Conservation (phyloP, 2,797 vertebrate species). For the Erithacus rubecula region DNA sequence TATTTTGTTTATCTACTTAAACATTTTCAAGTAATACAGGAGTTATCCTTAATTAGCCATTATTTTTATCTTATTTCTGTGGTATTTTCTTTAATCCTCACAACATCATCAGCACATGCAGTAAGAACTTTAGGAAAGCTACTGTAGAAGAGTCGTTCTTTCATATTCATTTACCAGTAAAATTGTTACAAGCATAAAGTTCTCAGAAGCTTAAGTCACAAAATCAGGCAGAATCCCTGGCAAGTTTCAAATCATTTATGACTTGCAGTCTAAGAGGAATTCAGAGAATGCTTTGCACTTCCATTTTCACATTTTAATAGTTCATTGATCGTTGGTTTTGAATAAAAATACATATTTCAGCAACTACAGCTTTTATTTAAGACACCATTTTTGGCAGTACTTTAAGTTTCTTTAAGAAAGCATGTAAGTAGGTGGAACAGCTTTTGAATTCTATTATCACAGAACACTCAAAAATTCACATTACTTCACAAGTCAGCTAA, state of each 20-base stretch:
- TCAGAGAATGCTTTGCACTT: background rate
- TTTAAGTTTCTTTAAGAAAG: background rate
- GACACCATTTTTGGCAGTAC: background rate
- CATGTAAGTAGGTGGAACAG: background rate
- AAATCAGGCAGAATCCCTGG: background rate
- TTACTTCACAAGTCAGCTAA: background rate
- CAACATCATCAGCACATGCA: background rate
- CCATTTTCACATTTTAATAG: background rate
- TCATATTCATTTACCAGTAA: background rate
- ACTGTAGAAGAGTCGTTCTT: background rate
- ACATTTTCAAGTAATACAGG: background rate
- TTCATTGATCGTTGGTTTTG: background rate
- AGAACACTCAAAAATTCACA: background rate
- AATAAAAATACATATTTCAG: background rate
- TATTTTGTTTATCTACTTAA: background rate
- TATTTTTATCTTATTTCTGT: background rate
- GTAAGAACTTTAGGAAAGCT: background rate
- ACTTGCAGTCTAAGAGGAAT: background rate
- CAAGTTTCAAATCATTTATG: background rate
- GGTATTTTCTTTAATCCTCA: background rate
- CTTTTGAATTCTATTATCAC: background rate
- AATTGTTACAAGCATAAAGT: background rate
- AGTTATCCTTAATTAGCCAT: background rate
- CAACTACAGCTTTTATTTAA: background rate
- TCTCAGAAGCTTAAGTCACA: background rate